Evolutionary conservation across 1,140 invertebrate species (phyloP).

Genomic region (Parasteatoda tepidariorum): DNA sequence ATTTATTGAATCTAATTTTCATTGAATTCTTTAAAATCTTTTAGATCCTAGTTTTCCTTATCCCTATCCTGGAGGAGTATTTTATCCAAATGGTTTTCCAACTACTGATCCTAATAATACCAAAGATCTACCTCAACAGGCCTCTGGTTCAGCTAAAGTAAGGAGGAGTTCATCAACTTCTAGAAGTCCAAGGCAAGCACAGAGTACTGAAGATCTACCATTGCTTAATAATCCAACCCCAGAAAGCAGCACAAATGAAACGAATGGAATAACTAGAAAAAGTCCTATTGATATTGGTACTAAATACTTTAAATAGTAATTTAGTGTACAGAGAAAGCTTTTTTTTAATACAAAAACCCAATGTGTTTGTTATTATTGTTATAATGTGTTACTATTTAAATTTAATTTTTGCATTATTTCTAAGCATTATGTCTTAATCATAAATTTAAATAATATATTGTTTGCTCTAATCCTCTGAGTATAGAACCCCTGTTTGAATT

Average conservation of each 20-base stretch:
- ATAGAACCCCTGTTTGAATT: no score
- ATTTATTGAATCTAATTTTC: no score
- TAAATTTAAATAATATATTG: no score
- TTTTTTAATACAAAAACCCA: no score
- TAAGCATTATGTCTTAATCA: no score
- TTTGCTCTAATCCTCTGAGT: no score
- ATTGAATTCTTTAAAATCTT: neutral
- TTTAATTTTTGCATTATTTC: no score
- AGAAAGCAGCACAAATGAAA: neutral
- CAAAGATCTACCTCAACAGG: slow-evolving; percentile 18
- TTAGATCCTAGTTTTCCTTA: slow-evolving; percentile 47
- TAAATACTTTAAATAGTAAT: neutral
- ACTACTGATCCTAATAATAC: slow-evolving; percentile 18
- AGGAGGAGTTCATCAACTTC: neutral
- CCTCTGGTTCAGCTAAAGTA: neutral
- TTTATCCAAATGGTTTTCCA: slow-evolving; percentile 22
- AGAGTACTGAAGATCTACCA: neutral
- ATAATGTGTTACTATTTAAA: no score
- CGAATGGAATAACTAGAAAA: neutral
- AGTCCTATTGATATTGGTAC: neutral
- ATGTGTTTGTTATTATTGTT: no score
- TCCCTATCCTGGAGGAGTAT: slow-evolving; percentile 23
- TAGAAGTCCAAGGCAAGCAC: neutral
- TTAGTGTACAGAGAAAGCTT: no score
- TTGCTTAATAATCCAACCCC: neutral